A percentile compares a stretch with the other conserved stretches of the same genome.
Evolutionary conservation across 92 coral and sea anemone genomes (phyloP).

Genomic region (Phenganax marumi): DNA sequence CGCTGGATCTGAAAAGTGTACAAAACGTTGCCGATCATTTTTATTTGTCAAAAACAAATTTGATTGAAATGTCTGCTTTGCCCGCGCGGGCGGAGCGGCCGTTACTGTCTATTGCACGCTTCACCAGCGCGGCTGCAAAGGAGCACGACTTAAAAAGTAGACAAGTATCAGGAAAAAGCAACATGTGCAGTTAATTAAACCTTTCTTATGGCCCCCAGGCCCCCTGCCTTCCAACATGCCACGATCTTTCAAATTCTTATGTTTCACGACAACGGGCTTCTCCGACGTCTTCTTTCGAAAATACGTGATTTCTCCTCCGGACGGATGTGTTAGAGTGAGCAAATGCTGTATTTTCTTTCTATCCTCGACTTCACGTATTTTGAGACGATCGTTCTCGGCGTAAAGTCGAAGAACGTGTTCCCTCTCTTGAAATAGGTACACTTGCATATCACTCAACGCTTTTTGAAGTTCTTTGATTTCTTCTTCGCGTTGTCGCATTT

Average conservation of each 20-base stretch:
- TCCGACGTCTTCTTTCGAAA: constrained; percentile 95
- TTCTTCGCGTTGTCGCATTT: constrained; percentile 92
- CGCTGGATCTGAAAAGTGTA: not conserved
- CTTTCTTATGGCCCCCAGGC: constrained; percentile 97
- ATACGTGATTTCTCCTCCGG: constrained; percentile 90
- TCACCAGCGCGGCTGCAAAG: too few relatives aligned
- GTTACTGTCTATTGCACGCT: too few relatives aligned
- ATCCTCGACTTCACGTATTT: constrained; percentile 91
- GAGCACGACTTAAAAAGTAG: too few relatives aligned
- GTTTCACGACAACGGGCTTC: constrained; percentile 77
- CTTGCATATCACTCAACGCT: constrained; percentile 99
- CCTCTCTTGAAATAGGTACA: constrained; percentile 93
- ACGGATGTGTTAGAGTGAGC: constrained; percentile 67
- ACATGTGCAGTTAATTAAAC: constrained; percentile 17
- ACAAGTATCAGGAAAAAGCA: not conserved
- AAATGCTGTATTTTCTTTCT: constrained; percentile 93
- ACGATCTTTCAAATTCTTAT: constrained; percentile 42
- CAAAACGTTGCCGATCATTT: not conserved
- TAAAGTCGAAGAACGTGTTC: constrained; percentile 93
- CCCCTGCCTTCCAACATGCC: constrained; percentile 73
- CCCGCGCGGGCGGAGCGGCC: too few relatives aligned
- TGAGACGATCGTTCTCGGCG: constrained; percentile 95
- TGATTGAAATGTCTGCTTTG: not conserved
- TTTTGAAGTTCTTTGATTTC: constrained; percentile 96
- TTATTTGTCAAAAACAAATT: not conserved